Base-by-base conservation (phyloP, 2,888 invertebrate species). In the Drosophila quasianomalipes region DNA sequence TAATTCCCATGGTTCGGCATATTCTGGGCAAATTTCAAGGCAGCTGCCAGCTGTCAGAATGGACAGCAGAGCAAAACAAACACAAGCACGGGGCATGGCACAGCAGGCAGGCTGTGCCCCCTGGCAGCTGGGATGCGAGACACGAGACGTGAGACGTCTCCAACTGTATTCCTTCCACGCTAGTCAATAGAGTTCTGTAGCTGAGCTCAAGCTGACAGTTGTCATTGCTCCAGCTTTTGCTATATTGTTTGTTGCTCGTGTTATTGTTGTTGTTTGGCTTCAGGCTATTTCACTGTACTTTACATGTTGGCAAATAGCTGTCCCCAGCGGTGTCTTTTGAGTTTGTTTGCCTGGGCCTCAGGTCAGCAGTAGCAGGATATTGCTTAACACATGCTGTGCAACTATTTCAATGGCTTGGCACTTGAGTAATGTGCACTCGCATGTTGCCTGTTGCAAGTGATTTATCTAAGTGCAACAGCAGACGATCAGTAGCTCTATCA, bases 1-100 rank as follows among this genome's bases (percentile, higher is more conserved):
- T 53, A 71, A 82, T 75, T 87, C 87, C 88, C 87, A 55, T 66
- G 74, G 73, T 81, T 67, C 70, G 76, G 83, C 79, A 79, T 76
- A 71, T 86, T 76, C 76, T 70, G 73, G 72, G 68, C 68, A 79
- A 74, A 79, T 86, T 86, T 89, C 77, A 82, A 84, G 89, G 86
- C 82, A 85, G 89, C 89, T 86, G 85, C 85, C 87, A 86, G 72
- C 86, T 86, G 86, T 89, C 87, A 81, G 64, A 83, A 80, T 82
- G 76, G 78, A 76, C 72, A 75, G 68, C 28, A 60, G n/a, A 30
- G 52, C 57, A 76, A 76, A 74, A 64, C 64, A 80, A 63, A 73
- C 60, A 60, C 44, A 28, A 63, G 73, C 57, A 60, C 44, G 16
- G 52, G 59, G 47, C n/a, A 49, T 52, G 53, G 30, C 54, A 30